Conservation (phyloP, 2,113 vertebrate genomes). For the Brachionichthys hirsutus region DNA sequence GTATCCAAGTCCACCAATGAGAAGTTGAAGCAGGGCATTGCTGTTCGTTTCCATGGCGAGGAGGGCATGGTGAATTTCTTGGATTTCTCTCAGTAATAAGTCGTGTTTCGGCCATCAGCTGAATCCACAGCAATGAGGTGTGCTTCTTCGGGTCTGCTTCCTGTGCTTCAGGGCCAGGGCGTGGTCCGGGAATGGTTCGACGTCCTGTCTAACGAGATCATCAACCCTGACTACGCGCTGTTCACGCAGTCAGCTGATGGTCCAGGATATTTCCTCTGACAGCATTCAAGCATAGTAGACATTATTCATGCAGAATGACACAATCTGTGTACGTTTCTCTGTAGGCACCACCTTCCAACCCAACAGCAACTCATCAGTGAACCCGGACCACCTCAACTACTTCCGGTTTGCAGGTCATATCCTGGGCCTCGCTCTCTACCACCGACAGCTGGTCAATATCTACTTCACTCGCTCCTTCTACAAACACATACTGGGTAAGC, state of each 20-base stretch:
- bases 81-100: neutral
- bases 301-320: neutral
- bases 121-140: too few relatives aligned
- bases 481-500: slow-evolving; percentile 95
- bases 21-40: slow-evolving; percentile 96
- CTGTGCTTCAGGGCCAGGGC: slow-evolving; percentile 87
- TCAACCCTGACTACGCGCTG: slow-evolving; percentile 96
- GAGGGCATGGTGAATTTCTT: slow-evolving; percentile 92
- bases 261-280: slow-evolving; percentile 48
- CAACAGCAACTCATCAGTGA: slow-evolving; percentile 98
- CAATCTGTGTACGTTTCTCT: slow-evolving; percentile 5
- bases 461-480: slow-evolving; percentile 99
- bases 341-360: slow-evolving; percentile 97
- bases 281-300: neutral
- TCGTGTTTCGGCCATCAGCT: neutral
- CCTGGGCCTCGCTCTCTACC: slow-evolving; percentile 93
- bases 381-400: slow-evolving; percentile 98
- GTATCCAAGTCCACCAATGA: slow-evolving; percentile 96
- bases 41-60: slow-evolving; percentile 97
- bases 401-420: slow-evolving; percentile 96
- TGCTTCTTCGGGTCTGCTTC: neutral
- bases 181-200: slow-evolving; percentile 99
- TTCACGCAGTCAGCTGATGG: slow-evolving; percentile 99
- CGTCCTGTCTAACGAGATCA: slow-evolving; percentile 97
- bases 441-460: slow-evolving; percentile 96